Conservation (phyloP, 2,797 vertebrate species). For the Neosalanx taihuensis region DNA sequence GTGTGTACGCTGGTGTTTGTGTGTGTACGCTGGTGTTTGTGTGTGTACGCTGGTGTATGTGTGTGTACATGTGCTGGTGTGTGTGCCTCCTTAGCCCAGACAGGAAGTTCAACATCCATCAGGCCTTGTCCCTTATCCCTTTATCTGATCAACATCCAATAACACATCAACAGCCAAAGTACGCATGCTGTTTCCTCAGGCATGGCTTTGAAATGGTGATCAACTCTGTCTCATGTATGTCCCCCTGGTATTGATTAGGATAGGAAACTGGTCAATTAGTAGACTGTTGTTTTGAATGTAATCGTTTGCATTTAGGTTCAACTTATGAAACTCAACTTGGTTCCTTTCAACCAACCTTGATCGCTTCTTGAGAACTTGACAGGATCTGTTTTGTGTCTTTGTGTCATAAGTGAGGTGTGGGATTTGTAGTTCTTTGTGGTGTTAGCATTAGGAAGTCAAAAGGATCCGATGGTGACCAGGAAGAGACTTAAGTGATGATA, state of each 20-base stretch:
- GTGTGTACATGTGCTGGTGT: neutral
- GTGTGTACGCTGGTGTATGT: neutral
- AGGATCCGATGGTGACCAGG: neutral
- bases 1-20: neutral
- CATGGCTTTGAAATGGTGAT: neutral
- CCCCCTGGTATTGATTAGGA: neutral
- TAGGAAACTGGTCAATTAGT: neutral
- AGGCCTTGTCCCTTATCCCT: neutral
- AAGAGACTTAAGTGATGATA: neutral
- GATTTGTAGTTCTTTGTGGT: conserved; percentile 5
- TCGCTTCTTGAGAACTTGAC: neutral
- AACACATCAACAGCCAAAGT: neutral
- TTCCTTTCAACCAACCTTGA: neutral
- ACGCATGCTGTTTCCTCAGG: too few species aligned
- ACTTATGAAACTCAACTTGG: too few species aligned
- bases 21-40: neutral
- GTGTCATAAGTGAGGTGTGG: neutral
- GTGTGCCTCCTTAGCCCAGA: neutral
- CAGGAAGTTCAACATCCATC: neutral
- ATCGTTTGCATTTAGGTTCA: too few species aligned
- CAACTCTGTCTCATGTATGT: conserved; percentile 5
- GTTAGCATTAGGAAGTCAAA: conserved; percentile 5
- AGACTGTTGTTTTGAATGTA: too few species aligned
- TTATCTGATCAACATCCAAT: neutral
- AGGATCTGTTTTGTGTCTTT: neutral